Evolutionary conservation across 53 echinoderm and acorn worm species (phyloP).

Genomic region (Zoroaster sp.): DNA sequence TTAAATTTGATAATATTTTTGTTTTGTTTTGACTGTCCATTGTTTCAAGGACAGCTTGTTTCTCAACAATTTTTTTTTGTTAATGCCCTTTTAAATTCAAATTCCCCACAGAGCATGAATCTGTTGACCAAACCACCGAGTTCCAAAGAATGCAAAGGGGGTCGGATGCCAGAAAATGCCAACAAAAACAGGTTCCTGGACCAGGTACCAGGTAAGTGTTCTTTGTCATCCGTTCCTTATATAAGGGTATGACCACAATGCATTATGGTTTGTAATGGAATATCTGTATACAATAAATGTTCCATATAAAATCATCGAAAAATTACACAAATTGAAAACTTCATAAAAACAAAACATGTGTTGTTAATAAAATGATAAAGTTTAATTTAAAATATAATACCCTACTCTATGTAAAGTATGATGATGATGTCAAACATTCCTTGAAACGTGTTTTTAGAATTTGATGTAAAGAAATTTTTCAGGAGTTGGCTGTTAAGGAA

Average conservation of each 20-base stretch:
- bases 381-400: not conserved
- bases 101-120: not conserved
- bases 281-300: too few species aligned
- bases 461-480: too few species aligned
- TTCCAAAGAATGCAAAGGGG: not conserved
- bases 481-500: too few species aligned
- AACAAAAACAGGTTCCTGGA: slow-evolving; percentile 72
- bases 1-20: too few species aligned
- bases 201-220: slow-evolving; percentile 58
- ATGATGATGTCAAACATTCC: too few species aligned
- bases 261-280: not conserved
- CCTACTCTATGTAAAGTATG: too few species aligned
- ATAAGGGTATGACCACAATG: not conserved
- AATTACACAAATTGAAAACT: too few species aligned
- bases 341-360: not conserved
- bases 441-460: too few species aligned
- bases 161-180: slow-evolving; percentile 26
- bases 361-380: not conserved
- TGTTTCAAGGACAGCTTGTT: not conserved
- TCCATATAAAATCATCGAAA: too few species aligned
- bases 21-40: not conserved
- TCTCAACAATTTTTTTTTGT: too few species aligned
- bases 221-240: not conserved
- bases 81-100: not conserved
- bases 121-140: not conserved